phyloP scores from a whole-genome alignment of 2,113 vertebrate species.

The Siniperca knerii region DNA sequence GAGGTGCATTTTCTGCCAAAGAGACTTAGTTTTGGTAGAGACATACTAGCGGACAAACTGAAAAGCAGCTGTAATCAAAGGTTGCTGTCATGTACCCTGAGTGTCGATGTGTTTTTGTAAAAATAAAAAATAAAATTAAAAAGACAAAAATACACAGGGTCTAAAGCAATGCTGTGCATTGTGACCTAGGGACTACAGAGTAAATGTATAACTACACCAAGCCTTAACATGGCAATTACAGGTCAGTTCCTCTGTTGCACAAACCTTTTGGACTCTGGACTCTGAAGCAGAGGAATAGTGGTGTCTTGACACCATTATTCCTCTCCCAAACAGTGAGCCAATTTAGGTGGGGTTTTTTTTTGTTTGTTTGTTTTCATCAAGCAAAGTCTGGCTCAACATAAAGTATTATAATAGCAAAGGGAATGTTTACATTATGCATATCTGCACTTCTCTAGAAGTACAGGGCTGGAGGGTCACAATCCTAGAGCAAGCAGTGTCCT shows the following conservation, averaged over 20 bases:
- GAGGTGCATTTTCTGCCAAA: slow-evolving; percentile 85
- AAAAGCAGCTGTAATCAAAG: slow-evolving; percentile 53
- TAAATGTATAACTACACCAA: slow-evolving; percentile 84
- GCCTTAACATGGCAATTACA: slow-evolving; percentile 89
- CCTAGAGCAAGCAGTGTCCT: slow-evolving; percentile 74
- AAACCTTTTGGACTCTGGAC: slow-evolving; percentile 86
- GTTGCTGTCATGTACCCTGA: slow-evolving; percentile 64
- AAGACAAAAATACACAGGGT: slow-evolving; percentile 34
- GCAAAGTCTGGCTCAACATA: slow-evolving; percentile 89
- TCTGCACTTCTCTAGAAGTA: slow-evolving; percentile 91
- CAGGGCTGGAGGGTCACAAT: slow-evolving; percentile 78
- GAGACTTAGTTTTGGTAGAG: slow-evolving; percentile 83
- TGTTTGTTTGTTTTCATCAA: slow-evolving; percentile 62
- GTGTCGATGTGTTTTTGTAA: slow-evolving; percentile 76
- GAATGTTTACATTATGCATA: slow-evolving; percentile 98
- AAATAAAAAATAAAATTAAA: slow-evolving; percentile 23
- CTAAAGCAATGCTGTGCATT: slow-evolving; percentile 88
- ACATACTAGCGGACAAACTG: slow-evolving; percentile 58
- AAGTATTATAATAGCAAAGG: slow-evolving; percentile 79
- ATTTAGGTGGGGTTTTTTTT: slow-evolving; percentile 57
- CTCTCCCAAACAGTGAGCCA: slow-evolving; percentile 69
- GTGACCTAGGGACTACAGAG: slow-evolving; percentile 80
- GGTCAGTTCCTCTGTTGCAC: slow-evolving; percentile 91
- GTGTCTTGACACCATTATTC: slow-evolving; percentile 61
- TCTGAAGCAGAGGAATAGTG: slow-evolving; percentile 86